phyloP scores from a whole-genome alignment of 1,140 invertebrate species.

The Vanessa atalanta region DNA sequence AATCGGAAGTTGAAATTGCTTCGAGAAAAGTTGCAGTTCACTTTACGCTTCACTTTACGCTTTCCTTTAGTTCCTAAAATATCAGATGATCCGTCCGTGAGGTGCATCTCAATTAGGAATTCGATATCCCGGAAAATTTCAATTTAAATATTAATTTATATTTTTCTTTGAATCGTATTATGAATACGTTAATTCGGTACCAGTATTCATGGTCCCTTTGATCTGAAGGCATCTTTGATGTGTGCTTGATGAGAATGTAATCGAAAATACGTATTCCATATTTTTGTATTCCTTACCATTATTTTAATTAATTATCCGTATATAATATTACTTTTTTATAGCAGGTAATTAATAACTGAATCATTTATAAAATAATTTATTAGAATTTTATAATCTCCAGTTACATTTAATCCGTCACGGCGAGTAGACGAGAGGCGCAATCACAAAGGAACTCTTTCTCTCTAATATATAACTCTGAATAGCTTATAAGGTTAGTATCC shows the following conservation, averaged over 20 bases:
- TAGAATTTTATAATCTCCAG: too few species aligned
- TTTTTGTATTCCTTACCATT: too few species aligned
- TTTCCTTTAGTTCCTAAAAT: conserved; percentile 24
- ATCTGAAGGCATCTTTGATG: not conserved
- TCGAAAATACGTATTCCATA: not conserved
- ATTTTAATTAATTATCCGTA: too few species aligned
- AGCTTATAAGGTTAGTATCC: too few species aligned
- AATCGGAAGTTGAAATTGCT: conserved; percentile 49
- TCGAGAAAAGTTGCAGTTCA: conserved; percentile 38
- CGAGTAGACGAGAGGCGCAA: too few species aligned
- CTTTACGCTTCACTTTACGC: conserved; percentile 46
- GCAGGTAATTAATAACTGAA: too few species aligned
- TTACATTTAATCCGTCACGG: too few species aligned
- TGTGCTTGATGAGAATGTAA: not conserved
- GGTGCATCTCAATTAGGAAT: conserved; percentile 11
- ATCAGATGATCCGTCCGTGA: conserved; percentile 4
- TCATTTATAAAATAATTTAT: too few species aligned
- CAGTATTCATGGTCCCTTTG: not conserved
- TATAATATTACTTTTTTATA: too few species aligned
- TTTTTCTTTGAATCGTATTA: conserved; percentile 5
- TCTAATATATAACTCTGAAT: too few species aligned
- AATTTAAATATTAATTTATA: conserved; percentile 3
- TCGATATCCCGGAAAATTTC: conserved; percentile 1
- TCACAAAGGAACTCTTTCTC: too few species aligned
- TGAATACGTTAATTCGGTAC: not conserved